These are phyloP conservation scores for Gadopsis marmoratus DNA, from an alignment of 2,797 vertebrate species.

Conservation along the genomic window DNA sequence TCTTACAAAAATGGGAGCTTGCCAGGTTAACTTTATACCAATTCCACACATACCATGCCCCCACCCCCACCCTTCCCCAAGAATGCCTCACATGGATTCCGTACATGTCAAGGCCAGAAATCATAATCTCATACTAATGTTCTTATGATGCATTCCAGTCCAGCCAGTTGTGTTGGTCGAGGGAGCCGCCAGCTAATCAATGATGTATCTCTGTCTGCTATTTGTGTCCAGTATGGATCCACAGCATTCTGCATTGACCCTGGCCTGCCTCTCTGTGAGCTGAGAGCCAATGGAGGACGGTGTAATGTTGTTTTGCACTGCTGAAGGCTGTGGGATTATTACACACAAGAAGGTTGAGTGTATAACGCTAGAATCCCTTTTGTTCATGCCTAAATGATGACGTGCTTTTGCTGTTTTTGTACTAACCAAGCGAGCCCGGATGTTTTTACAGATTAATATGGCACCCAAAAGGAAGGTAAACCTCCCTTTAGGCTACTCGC, in stretches of 20 bases:
- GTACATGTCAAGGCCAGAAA: slow-evolving; percentile 59
- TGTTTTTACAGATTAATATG: slow-evolving; percentile 9
- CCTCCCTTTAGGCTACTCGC: not conserved
- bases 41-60: not conserved
- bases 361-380: not conserved
- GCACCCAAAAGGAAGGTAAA: not conserved
- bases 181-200: slow-evolving; percentile 58
- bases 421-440: not conserved
- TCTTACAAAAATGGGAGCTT: not conserved
- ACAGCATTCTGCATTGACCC: slow-evolving; percentile 56
- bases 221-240: slow-evolving; percentile 66
- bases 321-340: not conserved
- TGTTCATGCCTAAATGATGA: not conserved
- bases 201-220: slow-evolving; percentile 62
- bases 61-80: not conserved
- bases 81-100: slow-evolving; percentile 47
- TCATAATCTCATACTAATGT: slow-evolving; percentile 68
- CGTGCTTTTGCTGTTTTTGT: not conserved
- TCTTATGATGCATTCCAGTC: slow-evolving; percentile 59
- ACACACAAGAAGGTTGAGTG: not conserved
- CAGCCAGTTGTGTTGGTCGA: slow-evolving; percentile 43
- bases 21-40: not conserved
- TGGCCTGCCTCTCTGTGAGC: slow-evolving; percentile 40
- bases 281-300: not conserved
- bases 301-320: not conserved